Evolutionary conservation across 2,888 invertebrate genomes (phyloP).

Genomic region (Mesorhabditis spiculigera): DNA sequence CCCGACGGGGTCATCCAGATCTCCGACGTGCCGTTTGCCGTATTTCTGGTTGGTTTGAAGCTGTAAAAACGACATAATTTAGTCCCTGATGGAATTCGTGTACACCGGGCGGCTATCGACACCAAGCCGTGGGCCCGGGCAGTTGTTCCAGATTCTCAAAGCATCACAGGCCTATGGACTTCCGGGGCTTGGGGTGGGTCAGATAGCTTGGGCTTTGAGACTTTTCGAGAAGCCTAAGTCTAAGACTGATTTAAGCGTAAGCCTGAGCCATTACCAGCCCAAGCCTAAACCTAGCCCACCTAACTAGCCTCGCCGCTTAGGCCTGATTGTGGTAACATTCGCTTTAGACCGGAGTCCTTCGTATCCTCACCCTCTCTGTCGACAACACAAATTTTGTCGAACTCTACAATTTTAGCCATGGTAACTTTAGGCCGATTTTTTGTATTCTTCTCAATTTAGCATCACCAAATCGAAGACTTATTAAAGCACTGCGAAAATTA

Average conservation of each 20-base stretch:
- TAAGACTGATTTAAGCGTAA: constrained; percentile 1
- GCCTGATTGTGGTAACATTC: background rate
- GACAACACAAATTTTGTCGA: background rate
- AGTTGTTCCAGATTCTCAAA: background rate
- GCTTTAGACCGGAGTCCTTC: constrained; percentile 1
- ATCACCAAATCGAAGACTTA: background rate
- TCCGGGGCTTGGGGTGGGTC: background rate
- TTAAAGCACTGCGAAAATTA: background rate
- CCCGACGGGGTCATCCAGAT: constrained; percentile 73
- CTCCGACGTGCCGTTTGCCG: constrained; percentile 85
- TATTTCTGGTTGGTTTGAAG: constrained; percentile 74
- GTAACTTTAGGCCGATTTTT: background rate
- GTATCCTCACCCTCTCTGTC: background rate
- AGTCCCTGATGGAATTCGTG: constrained; percentile 88
- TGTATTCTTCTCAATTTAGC: background rate
- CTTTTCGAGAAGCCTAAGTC: background rate
- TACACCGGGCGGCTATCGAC: constrained; percentile 82
- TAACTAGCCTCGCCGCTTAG: too few species aligned
- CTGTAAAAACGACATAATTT: constrained; percentile 1
- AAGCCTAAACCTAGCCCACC: background rate
- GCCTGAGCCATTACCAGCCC: background rate
- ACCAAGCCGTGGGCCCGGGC: constrained; percentile 74
- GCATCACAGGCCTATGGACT: background rate
- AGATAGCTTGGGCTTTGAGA: background rate
- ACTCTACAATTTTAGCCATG: constrained; percentile 2